Conservation (phyloP, 2,113 vertebrate species). For the Gulo gulo region DNA sequence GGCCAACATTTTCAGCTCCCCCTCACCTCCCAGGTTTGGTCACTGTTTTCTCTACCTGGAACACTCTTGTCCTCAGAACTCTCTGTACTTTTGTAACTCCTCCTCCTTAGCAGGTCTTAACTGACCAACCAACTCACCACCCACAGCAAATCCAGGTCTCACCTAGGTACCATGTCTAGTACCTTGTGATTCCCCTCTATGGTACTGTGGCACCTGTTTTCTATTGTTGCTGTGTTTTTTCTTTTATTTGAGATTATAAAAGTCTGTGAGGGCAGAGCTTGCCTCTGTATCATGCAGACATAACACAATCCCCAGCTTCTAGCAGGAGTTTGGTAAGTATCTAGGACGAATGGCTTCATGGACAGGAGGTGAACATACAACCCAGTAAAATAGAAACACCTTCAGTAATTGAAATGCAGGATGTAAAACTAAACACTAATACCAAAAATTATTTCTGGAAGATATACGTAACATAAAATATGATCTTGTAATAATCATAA, state of each 20-base stretch:
- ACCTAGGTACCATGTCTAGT: not conserved
- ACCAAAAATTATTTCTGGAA: not conserved
- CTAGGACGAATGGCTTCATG: too few species aligned
- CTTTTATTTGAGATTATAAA: not conserved
- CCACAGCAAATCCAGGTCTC: not conserved
- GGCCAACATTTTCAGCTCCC: not conserved
- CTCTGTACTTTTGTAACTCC: not conserved
- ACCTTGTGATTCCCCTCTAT: accelerated
- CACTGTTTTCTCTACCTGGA: not conserved
- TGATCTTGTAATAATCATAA: not conserved
- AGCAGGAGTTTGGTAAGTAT: accelerated
- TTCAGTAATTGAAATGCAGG: not conserved
- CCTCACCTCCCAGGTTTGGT: not conserved
- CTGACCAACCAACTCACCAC: not conserved
- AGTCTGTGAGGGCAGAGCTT: not conserved
- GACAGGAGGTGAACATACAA: not conserved
- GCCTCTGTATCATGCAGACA: accelerated
- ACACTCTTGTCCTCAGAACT: not conserved
- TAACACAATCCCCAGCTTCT: not conserved
- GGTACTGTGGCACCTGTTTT: not conserved
- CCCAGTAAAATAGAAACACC: not conserved
- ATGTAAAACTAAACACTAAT: not conserved
- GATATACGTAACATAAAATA: not conserved
- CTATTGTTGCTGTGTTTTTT: not conserved
- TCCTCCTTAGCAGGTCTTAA: not conserved